phyloP scores from a whole-genome alignment of 2,113 vertebrate genomes.

The Caranx ignobilis region DNA sequence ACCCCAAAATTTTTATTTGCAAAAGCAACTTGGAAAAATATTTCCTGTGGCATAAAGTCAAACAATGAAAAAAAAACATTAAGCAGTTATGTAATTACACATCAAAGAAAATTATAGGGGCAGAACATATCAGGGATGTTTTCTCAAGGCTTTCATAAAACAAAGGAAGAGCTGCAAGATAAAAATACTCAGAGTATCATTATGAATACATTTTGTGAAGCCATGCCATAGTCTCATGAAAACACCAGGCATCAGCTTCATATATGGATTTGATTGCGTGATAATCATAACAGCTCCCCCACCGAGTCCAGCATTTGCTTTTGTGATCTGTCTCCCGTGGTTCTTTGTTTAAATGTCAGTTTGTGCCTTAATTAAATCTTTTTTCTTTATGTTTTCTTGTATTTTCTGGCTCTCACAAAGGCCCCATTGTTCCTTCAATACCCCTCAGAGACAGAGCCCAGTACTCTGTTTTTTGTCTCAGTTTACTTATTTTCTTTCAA shows the following conservation, averaged over 20 bases:
- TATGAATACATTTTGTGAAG: neutral
- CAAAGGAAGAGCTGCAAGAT: slow-evolving; percentile 21
- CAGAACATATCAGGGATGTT: slow-evolving; percentile 30
- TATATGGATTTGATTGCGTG: slow-evolving; percentile 6
- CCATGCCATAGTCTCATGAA: neutral
- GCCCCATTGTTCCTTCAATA: slow-evolving; percentile 31
- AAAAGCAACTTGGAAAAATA: slow-evolving; percentile 39
- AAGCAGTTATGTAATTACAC: slow-evolving; percentile 36
- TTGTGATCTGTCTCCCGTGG: slow-evolving; percentile 12
- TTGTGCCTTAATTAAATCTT: slow-evolving; percentile 24
- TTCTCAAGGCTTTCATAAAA: slow-evolving; percentile 29
- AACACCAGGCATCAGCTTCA: neutral
- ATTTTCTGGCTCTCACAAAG: slow-evolving; percentile 43
- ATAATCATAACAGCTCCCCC: slow-evolving; percentile 9
- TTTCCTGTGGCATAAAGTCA: slow-evolving; percentile 44
- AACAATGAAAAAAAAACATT: slow-evolving; percentile 33
- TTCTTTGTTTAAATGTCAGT: slow-evolving; percentile 31
- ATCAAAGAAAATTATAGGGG: slow-evolving; percentile 27
- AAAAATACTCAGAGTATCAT: neutral
- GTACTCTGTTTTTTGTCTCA: slow-evolving; percentile 22
- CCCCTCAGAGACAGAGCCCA: neutral
- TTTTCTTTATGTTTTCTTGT: neutral
- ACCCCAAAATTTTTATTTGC: slow-evolving; percentile 29
- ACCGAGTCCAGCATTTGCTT: neutral
- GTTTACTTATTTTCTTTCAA: slow-evolving; percentile 28